phyloP scores from a whole-genome alignment of 2,797 vertebrate genomes.

The Sebastes oblongus region DNA sequence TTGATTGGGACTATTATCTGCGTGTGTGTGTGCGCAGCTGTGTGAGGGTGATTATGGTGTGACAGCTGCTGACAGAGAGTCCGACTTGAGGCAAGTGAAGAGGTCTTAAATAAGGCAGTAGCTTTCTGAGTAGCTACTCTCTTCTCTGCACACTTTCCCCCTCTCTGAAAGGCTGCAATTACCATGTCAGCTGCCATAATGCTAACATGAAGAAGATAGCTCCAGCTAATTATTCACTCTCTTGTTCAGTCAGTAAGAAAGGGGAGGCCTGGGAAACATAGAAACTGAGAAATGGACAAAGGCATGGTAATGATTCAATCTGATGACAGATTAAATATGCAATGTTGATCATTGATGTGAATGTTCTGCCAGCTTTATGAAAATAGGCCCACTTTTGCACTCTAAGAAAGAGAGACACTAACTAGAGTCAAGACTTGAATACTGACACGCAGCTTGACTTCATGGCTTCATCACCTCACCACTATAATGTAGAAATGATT shows the following conservation, averaged over 20 bases:
- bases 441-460: not conserved
- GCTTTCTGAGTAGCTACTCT: constrained; percentile 56
- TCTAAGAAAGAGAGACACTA: not conserved
- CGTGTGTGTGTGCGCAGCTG: constrained; percentile 42
- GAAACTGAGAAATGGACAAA: constrained; percentile 43
- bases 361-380: constrained; percentile 22
- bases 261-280: not conserved
- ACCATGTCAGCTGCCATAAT: constrained; percentile 66
- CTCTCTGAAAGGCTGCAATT: constrained; percentile 73
- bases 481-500: not conserved
- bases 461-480: not conserved
- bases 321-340: constrained; percentile 23
- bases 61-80: constrained; percentile 66
- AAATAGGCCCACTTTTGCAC: constrained; percentile 1
- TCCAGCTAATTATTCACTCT: constrained; percentile 66
- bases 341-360: constrained; percentile 35
- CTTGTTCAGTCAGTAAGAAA: constrained; percentile 46
- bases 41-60: constrained; percentile 47
- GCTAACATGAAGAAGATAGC: constrained; percentile 67
- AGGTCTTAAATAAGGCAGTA: constrained; percentile 70
- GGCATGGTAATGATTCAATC: constrained; percentile 7
- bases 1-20: constrained; percentile 57
- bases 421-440: not conserved
- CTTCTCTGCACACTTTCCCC: constrained; percentile 45
- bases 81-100: constrained; percentile 58